These are phyloP conservation scores for Drosophila atroscutellata DNA, from an alignment of 2,888 invertebrate species.

Conservation along the genomic window DNA sequence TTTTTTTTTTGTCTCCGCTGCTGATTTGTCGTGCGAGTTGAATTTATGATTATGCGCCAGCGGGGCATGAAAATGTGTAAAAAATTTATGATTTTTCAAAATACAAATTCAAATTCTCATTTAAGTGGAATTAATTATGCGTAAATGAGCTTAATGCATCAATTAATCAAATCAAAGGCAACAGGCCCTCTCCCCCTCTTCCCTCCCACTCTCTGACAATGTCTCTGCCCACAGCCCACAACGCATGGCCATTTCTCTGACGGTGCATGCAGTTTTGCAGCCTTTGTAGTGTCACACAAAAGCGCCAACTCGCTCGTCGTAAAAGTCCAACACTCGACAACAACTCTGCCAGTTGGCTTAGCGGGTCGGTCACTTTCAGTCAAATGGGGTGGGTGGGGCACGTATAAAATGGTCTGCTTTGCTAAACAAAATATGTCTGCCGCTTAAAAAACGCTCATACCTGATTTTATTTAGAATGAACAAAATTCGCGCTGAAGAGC, in stretches of 20 bases:
- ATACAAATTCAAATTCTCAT: constrained; percentile 54
- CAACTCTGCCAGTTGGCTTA: constrained; percentile 10
- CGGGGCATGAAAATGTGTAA: constrained; percentile 40
- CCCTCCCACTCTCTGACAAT: background rate
- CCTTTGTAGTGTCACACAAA: constrained; percentile 74
- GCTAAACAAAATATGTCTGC: background rate
- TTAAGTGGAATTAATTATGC: constrained; percentile 75
- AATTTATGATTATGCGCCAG: constrained; percentile 72
- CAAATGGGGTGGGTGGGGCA: background rate
- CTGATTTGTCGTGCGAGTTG: constrained; percentile 77
- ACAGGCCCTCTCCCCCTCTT: background rate
- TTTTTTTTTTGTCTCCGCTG: constrained; percentile 50
- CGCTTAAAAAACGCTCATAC: background rate
- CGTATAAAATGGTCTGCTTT: constrained; percentile 20
- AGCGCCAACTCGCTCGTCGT: constrained; percentile 64
- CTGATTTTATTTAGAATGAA: background rate
- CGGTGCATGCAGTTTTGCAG: constrained; percentile 48
- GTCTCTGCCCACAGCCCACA: background rate
- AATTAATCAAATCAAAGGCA: constrained; percentile 79
- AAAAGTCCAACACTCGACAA: constrained; percentile 28
- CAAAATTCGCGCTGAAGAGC: background rate
- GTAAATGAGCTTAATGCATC: constrained; percentile 79
- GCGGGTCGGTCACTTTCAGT: constrained; percentile 17
- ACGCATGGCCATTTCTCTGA: background rate
- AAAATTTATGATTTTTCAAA: constrained; percentile 24